Evolutionary conservation across 2,888 invertebrate species (phyloP).

Genomic region (Stenoptilia bipunctidactyla): DNA sequence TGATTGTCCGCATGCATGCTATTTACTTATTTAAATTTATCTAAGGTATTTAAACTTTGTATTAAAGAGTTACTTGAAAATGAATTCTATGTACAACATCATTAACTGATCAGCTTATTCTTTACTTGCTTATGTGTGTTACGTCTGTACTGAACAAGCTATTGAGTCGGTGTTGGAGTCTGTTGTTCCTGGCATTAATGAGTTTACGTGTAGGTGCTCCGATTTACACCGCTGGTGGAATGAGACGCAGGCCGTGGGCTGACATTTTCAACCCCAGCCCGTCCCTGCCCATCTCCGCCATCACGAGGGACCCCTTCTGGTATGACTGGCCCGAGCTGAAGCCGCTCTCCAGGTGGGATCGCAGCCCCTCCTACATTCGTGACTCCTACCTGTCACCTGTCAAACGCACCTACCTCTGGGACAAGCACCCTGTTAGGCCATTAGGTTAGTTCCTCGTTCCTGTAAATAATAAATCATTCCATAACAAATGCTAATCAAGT

Average conservation of each 20-base stretch:
- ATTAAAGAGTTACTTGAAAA: too few relatives aligned
- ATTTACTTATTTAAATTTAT: constrained; percentile 4
- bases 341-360: constrained; percentile 80
- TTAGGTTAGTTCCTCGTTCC: constrained; percentile 82
- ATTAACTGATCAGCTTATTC: too few relatives aligned
- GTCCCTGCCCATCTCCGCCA: constrained; percentile 81
- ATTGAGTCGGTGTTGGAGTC: constrained; percentile 53
- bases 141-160: constrained; percentile 21
- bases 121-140: too few relatives aligned
- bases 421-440: constrained; percentile 90
- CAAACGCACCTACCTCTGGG: constrained; percentile 92
- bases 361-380: constrained; percentile 83
- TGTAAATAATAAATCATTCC: constrained; percentile 35
- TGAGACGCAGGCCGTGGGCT: constrained; percentile 70
- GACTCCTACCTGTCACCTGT: constrained; percentile 92
- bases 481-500: constrained; percentile 21
- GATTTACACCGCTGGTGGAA: constrained; percentile 77
- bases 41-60: constrained; percentile 6
- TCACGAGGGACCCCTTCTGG: constrained; percentile 93
- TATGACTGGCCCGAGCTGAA: constrained; percentile 84
- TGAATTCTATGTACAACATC: too few relatives aligned
- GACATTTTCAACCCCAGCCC: constrained; percentile 87
- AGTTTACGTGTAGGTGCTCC: constrained; percentile 74
- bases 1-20: too few relatives aligned
- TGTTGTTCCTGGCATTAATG: constrained; percentile 49